Conservation (phyloP, 2,113 vertebrate species). For the Syngnathus scovelli region DNA sequence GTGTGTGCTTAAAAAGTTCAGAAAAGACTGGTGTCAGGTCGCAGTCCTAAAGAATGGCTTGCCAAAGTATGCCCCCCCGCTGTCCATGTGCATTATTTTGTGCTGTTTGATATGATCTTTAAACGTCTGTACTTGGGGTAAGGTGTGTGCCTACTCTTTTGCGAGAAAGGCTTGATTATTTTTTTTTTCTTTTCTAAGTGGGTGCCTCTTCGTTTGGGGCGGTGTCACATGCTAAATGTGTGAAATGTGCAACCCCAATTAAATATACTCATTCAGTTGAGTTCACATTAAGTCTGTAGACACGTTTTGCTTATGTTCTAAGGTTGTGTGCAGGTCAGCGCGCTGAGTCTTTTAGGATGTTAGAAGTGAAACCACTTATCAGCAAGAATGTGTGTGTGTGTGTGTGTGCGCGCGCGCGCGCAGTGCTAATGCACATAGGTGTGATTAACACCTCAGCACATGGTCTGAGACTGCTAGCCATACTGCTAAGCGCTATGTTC, state of each 20-base stretch:
- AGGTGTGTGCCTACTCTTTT: background rate
- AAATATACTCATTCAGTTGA: background rate
- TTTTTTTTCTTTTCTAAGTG: background rate
- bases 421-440: constrained; percentile 61
- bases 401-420: background rate
- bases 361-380: constrained; percentile 46
- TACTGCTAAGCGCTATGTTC: constrained; percentile 33
- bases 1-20: too few relatives aligned
- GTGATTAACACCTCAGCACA: constrained; percentile 63
- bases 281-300: background rate
- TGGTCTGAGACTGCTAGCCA: constrained; percentile 49
- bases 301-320: background rate
- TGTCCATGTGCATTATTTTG: background rate
- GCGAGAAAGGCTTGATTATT: background rate
- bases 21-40: too few relatives aligned
- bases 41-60: too few relatives aligned
- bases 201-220: background rate
- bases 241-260: background rate
- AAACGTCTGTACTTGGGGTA: background rate
- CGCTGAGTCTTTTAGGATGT: background rate
- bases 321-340: background rate
- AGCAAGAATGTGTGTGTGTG: background rate
- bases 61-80: too few relatives aligned
- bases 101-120: background rate
- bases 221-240: background rate